Percentiles rank a stretch among this genome's conserved stretches.
These are phyloP conservation scores for Engraulis encrasicolus DNA, from an alignment of 2,113 vertebrate genomes.

Conservation along the genomic window DNA sequence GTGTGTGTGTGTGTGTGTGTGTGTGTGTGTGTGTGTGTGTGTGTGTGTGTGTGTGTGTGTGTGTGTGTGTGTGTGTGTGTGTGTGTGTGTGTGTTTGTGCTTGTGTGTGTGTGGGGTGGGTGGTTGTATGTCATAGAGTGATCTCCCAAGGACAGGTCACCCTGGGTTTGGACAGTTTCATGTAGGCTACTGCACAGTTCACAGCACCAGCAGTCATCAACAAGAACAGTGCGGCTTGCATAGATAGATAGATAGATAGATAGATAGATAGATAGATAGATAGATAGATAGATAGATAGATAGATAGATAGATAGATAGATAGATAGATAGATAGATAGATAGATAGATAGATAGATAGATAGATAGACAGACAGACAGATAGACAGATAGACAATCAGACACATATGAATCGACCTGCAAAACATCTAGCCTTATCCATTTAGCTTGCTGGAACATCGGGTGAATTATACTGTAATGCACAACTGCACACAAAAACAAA, in stretches of 20 bases:
- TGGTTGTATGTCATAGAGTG: background rate
- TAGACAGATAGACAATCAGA: slow-evolving; percentile 28
- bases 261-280: background rate
- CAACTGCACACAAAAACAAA: slow-evolving; percentile 33
- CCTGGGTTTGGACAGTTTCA: background rate
- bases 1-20: background rate
- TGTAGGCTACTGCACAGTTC: no score
- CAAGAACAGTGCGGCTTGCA: background rate
- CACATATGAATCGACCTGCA: background rate
- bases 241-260: background rate
- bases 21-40: slow-evolving; percentile 11
- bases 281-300: background rate
- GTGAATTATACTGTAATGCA: background rate
- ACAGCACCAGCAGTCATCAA: background rate
- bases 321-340: background rate
- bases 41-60: slow-evolving; percentile 7
- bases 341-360: background rate
- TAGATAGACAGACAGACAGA: background rate
- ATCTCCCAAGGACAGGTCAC: slow-evolving; percentile 3
- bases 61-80: background rate
- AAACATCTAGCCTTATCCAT: background rate
- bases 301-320: background rate
- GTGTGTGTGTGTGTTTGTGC: slow-evolving; percentile 9
- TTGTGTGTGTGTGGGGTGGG: background rate
- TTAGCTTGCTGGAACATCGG: background rate